These are phyloP conservation scores for Lasioglossum leucozonium DNA, from an alignment of 2,888 invertebrate species.

Conservation along the genomic window DNA sequence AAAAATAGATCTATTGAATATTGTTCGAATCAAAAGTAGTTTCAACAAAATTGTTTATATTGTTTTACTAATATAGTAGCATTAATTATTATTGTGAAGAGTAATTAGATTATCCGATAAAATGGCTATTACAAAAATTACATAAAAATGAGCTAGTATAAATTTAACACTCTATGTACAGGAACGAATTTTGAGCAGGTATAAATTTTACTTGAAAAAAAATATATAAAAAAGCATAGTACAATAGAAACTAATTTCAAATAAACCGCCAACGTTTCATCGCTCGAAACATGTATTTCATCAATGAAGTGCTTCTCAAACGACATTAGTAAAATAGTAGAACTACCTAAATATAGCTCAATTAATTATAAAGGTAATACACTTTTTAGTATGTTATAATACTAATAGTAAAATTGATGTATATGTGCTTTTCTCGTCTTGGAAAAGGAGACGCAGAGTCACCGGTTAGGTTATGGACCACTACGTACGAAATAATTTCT, in stretches of 20 bases:
- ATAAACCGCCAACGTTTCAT: constrained; percentile 1
- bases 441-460: background rate
- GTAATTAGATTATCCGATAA: too few relatives aligned
- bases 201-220: background rate
- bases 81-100: background rate
- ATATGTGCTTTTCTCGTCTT: background rate
- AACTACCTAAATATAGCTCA: background rate
- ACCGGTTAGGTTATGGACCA: constrained; percentile 36
- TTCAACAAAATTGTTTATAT: background rate
- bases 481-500: background rate
- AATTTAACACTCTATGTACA: background rate
- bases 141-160: too few relatives aligned
- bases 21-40: background rate
- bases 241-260: constrained; percentile 21
- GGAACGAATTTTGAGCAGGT: background rate
- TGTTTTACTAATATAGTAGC: background rate
- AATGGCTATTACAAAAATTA: too few relatives aligned
- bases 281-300: too few relatives aligned
- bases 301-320: background rate
- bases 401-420: background rate
- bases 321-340: background rate
- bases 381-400: background rate
- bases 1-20: background rate
- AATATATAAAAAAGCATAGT: background rate
- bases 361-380: background rate